Percentiles rank a stretch among this genome's conserved stretches.
Evolutionary conservation across 2,888 invertebrate genomes (phyloP).

Genomic region (Aphidoletes aphidimyza): DNA sequence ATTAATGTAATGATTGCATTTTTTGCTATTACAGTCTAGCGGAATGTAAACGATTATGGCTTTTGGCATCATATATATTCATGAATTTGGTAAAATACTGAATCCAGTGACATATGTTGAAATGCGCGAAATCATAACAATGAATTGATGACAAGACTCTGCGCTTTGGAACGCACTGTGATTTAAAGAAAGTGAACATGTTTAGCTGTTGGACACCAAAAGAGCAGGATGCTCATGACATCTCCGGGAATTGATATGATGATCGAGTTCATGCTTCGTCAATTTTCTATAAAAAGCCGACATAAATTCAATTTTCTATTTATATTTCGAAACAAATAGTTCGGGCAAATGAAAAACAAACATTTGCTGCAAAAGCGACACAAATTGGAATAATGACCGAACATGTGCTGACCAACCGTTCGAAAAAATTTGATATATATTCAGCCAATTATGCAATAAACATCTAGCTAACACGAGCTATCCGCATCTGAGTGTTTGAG

Average conservation of each 20-base stretch:
- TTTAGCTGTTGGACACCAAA: background rate
- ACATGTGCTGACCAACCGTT: too few relatives aligned
- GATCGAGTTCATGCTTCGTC: background rate
- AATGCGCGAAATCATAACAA: background rate
- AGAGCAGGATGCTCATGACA: background rate
- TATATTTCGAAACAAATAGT: too few relatives aligned
- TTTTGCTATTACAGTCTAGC: background rate
- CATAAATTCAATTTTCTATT: background rate
- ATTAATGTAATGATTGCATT: background rate
- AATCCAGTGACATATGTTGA: background rate
- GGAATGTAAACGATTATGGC: background rate
- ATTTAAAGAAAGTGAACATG: background rate
- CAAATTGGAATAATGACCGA: too few relatives aligned
- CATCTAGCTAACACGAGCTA: background rate
- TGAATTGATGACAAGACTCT: background rate
- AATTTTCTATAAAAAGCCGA: background rate
- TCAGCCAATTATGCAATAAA: background rate
- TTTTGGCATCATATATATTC: background rate
- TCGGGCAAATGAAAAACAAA: too few relatives aligned
- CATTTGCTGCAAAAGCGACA: too few relatives aligned
- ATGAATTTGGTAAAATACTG: too few relatives aligned
- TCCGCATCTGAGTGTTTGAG: too few relatives aligned
- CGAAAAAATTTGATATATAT: too few relatives aligned
- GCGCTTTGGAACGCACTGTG: conserved; percentile 6
- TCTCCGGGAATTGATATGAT: background rate